Evolutionary conservation across 2,888 invertebrate genomes (phyloP), one percentile per base, ranked within the genome.

Genomic region (Sarcophaga caerulescens): DNA sequence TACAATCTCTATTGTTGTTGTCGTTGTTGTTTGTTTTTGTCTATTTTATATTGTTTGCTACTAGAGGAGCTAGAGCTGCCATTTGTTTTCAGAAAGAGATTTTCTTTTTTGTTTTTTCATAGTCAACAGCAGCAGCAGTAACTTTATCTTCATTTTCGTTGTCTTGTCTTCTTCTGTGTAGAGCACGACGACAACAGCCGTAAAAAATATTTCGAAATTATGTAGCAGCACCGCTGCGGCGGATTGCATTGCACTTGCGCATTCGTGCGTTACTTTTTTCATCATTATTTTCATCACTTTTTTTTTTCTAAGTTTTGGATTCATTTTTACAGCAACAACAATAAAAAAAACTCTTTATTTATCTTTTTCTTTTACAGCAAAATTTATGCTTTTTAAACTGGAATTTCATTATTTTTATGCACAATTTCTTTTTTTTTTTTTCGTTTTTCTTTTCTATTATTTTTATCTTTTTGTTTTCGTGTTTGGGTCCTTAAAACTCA

Each of bases 181-280:
- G 35, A 80, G 71, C 81, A 71, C 63, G 35, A 65, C 60, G 81
- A 25, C 78, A 77, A 69, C 25, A 84, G 74, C 57, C 10, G 35
- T 35, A 10, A 35, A 35, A 35, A 35, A 8, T 10, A 35, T 35
- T 35, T 35, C 0, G n/a, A 47, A 79, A 75, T 17, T 66, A 14
- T 35, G 44, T 76, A 73, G 80, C 70, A 70, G 79, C 78, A 75
- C 19, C 70, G 35, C 10, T 35, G 35, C 35, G 35, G 35, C 8
- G 35, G 35, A 35, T 35, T 35, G 68, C 35, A 35, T 73, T 74
- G 84, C 84, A 86, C 86, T 86, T 86, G 86, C 86, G 86, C 86
- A 86, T 86, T 86, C 86, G 84, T 86, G 83, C 86, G 86, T 86
- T 86, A 77, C 81, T 86, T 79, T 35, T 35, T 74, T 11, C 23